Evolutionary conservation across 2,797 vertebrate species (phyloP).

Genomic region (Chaetodon trifasciatus): DNA sequence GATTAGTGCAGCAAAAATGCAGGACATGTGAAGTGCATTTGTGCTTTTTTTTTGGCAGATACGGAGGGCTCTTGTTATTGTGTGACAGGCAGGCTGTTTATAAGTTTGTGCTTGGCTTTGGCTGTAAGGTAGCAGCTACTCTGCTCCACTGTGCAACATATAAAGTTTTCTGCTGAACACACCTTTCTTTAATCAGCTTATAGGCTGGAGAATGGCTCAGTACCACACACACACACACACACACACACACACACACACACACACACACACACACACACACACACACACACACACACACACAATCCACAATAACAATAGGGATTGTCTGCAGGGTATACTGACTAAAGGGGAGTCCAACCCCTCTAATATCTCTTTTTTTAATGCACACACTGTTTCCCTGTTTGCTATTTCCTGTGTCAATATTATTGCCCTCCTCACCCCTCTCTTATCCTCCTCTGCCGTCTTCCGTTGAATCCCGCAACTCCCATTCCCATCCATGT

Average conservation of each 20-base stretch:
- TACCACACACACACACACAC: constrained; percentile 40
- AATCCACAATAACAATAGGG: constrained; percentile 35
- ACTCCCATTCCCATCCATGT: neutral
- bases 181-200: constrained; percentile 79
- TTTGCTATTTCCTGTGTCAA: constrained; percentile 14
- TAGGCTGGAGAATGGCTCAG: constrained; percentile 52
- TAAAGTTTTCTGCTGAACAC: constrained; percentile 75
- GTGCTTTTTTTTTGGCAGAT: constrained; percentile 10
- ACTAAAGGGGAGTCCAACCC: constrained; percentile 22
- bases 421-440: neutral
- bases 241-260: constrained; percentile 27
- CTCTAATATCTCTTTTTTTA: constrained; percentile 21
- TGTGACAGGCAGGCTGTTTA: constrained; percentile 20
- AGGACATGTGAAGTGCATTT: neutral
- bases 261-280: constrained; percentile 12
- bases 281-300: neutral
- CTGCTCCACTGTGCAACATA: constrained; percentile 38
- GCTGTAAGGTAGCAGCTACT: constrained; percentile 27
- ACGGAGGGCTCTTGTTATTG: constrained; percentile 5
- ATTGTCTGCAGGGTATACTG: constrained; percentile 27
- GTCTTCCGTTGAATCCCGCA: constrained; percentile 23
- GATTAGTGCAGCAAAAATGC: constrained; percentile 4
- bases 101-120: constrained; percentile 29
- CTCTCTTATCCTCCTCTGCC: neutral
- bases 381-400: constrained; percentile 6